A percentile compares a stretch with the other conserved stretches of the same genome.
Conservation (phyloP, 2,113 vertebrate genomes). For the Ophiodon elongatus region DNA sequence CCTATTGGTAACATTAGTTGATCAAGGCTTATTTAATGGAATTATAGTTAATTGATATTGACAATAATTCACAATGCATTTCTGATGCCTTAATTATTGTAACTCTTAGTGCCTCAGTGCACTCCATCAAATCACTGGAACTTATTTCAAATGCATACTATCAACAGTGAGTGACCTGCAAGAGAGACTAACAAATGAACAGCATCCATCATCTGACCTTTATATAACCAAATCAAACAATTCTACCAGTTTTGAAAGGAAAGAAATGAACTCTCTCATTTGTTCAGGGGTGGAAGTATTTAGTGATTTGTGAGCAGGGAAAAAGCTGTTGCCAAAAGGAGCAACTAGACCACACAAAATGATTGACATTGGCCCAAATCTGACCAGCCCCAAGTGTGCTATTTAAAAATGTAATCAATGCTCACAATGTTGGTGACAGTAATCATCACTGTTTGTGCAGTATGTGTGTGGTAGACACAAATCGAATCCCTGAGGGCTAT, state of each 20-base stretch:
- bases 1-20: background rate
- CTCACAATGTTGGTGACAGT: slow-evolving; percentile 25
- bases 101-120: background rate
- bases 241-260: background rate
- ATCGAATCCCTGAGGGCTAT: slow-evolving; percentile 24
- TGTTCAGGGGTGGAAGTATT: background rate
- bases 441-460: slow-evolving; percentile 27
- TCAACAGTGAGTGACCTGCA: background rate
- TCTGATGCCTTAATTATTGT: background rate
- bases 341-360: slow-evolving; percentile 35
- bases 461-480: slow-evolving; percentile 38
- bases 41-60: background rate
- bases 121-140: background rate
- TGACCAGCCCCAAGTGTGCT: background rate
- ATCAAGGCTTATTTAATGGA: background rate
- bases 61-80: background rate
- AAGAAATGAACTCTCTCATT: background rate
- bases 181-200: background rate
- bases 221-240: background rate
- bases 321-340: slow-evolving; percentile 9
- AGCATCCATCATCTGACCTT: background rate
- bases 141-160: background rate
- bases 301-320: background rate
- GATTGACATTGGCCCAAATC: slow-evolving; percentile 35
- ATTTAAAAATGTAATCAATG: slow-evolving; percentile 10